Evolutionary conservation across 2,113 vertebrate species (phyloP).

Genomic region (Holacanthus passer): DNA sequence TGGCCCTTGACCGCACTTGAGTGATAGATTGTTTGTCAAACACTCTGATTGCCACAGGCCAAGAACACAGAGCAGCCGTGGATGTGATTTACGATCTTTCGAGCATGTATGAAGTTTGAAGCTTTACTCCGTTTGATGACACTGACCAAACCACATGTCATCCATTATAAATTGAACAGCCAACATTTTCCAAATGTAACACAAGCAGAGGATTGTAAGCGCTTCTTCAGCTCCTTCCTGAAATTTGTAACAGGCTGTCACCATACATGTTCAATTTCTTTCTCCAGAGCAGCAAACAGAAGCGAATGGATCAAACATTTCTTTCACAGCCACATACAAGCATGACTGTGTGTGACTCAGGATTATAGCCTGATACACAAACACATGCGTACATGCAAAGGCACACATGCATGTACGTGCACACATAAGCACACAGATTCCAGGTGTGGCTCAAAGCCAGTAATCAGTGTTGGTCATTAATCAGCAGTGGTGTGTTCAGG

Average conservation of each 20-base stretch:
- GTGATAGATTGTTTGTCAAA: conserved; percentile 53
- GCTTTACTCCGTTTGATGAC: conserved; percentile 23
- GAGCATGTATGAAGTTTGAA: conserved; percentile 43
- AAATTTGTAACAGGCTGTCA: conserved; percentile 9
- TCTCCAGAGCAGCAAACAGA: conserved; percentile 26
- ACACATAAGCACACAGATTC: neutral
- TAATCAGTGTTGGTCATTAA: conserved; percentile 29
- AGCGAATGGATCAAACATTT: conserved; percentile 19
- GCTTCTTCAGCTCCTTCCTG: conserved; percentile 13
- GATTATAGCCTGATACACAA: conserved; percentile 1
- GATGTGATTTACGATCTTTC: conserved; percentile 44
- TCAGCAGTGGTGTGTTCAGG: conserved; percentile 13
- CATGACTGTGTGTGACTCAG: neutral
- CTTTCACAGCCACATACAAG: conserved; percentile 5
- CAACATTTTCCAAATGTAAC: neutral
- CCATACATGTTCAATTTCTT: neutral
- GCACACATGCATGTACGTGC: neutral
- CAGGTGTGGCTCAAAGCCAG: conserved; percentile 30
- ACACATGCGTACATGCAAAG: neutral
- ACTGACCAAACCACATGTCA: conserved; percentile 23
- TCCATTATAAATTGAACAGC: conserved; percentile 3
- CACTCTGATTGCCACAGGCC: conserved; percentile 22
- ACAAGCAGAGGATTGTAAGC: neutral
- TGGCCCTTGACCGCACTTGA: neutral
- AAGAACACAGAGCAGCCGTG: conserved; percentile 2